A percentile compares a stretch with the other conserved stretches of the same genome.
Evolutionary conservation across 2,113 vertebrate genomes (phyloP).

Genomic region (Speoplatyrhinus poulsoni): DNA sequence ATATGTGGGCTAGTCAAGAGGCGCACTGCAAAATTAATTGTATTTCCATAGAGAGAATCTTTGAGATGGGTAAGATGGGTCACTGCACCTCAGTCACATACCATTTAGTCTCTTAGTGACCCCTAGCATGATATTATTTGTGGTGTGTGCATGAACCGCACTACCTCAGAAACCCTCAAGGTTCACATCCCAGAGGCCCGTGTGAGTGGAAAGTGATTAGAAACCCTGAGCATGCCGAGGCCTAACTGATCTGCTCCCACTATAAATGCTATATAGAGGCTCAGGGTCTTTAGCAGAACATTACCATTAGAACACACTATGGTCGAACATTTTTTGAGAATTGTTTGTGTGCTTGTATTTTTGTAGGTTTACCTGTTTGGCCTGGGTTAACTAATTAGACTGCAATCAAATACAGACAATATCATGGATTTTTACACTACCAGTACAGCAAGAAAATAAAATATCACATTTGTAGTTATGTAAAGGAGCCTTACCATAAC

Average conservation of each 20-base stretch:
- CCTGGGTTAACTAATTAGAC: no score
- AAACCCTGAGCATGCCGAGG: constrained; percentile 80
- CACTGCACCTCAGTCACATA: constrained; percentile 63
- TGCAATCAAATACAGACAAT: no score
- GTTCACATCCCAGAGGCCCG: no score
- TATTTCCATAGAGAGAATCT: constrained; percentile 66
- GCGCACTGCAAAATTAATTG: constrained; percentile 62
- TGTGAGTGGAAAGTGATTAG: constrained; percentile 32
- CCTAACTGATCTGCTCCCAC: constrained; percentile 77
- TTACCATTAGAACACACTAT: constrained; percentile 74
- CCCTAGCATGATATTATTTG: constrained; percentile 50
- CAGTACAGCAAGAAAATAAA: no score
- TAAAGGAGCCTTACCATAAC: no score
- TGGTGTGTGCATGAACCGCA: no score
- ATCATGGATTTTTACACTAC: no score
- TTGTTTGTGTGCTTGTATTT: no score
- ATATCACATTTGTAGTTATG: no score
- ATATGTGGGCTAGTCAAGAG: constrained; percentile 36
- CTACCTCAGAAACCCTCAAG: constrained; percentile 8
- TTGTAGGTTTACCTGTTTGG: no score
- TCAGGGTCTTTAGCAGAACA: constrained; percentile 85
- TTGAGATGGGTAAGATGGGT: constrained; percentile 60
- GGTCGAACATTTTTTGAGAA: no score
- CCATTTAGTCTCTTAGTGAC: constrained; percentile 66
- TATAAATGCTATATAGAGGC: constrained; percentile 81